phyloP scores from a whole-genome alignment of 2,888 invertebrate species.

The Phania funesta region DNA sequence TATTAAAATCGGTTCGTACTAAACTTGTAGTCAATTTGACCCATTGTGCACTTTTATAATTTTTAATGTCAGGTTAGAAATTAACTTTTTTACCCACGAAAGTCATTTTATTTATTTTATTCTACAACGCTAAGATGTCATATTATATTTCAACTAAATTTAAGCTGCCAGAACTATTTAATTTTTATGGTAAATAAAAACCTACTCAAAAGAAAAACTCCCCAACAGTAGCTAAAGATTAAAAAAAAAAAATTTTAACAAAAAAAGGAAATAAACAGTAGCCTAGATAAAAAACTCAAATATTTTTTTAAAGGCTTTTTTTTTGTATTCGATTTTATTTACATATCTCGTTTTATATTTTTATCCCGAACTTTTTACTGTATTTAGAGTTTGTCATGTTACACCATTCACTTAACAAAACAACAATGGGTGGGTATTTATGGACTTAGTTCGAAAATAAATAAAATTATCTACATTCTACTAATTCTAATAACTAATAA shows the following conservation, averaged over 20 bases:
- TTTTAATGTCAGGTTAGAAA: no score
- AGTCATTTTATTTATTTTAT: no score
- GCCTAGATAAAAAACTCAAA: background rate
- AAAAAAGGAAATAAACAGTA: background rate
- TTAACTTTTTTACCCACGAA: no score
- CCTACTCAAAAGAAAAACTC: background rate
- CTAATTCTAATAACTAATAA: no score
- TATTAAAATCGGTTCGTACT: no score
- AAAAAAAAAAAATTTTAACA: slow-evolving; percentile 15
- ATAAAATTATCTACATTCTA: no score
- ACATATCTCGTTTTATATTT: background rate
- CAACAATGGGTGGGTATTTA: slow-evolving; percentile 5
- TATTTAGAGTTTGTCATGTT: background rate
- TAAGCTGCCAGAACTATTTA: background rate
- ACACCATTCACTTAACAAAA: background rate
- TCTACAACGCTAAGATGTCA: no score
- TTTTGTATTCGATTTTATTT: no score
- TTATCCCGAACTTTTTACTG: background rate
- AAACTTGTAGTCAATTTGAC: no score
- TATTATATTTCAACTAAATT: slow-evolving; percentile 5
- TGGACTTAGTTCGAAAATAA: background rate
- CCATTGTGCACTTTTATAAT: no score
- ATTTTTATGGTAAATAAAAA: background rate
- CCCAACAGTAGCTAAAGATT: slow-evolving; percentile 40
- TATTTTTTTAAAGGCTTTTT: background rate